phyloP scores from a whole-genome alignment of 2,888 invertebrate species.

The Oscheius myriophilus region DNA sequence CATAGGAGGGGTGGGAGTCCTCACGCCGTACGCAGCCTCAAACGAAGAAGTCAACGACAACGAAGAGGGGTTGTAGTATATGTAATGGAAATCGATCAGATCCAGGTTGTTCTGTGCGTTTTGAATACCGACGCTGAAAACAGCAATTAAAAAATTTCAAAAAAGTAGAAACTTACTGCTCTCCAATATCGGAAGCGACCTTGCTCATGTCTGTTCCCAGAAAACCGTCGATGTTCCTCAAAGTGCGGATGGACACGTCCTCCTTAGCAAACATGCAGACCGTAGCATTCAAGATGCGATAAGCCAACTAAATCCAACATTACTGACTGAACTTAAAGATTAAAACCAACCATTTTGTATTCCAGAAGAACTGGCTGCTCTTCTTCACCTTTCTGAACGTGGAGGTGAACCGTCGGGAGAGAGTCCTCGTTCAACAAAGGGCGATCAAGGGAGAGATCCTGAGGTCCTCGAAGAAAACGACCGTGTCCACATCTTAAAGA shows the following conservation, averaged over 20 bases:
- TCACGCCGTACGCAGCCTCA: slow-evolving; percentile 14
- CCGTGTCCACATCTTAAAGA: slow-evolving; percentile 21
- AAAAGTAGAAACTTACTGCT: slow-evolving; percentile 38
- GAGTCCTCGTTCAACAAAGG: slow-evolving; percentile 45
- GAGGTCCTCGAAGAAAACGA: slow-evolving; percentile 46
- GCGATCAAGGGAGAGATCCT: slow-evolving; percentile 40
- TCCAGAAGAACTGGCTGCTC: slow-evolving; percentile 32
- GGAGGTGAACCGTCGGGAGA: slow-evolving; percentile 42
- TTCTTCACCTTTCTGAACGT: slow-evolving; percentile 27
- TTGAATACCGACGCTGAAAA: slow-evolving; percentile 22
- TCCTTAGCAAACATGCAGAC: slow-evolving; percentile 81
- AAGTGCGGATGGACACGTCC: slow-evolving; percentile 40
- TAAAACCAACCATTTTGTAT: slow-evolving; percentile 39
- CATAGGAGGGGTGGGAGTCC: slow-evolving; percentile 40
- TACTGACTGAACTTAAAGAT: not conserved
- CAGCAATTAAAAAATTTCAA: not conserved
- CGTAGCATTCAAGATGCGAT: slow-evolving; percentile 85
- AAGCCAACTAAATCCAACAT: slow-evolving; percentile 78
- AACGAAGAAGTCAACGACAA: slow-evolving; percentile 61
- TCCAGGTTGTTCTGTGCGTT: slow-evolving; percentile 5
- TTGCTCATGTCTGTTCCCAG: slow-evolving; percentile 54
- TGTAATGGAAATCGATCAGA: slow-evolving; percentile 62
- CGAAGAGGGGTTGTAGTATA: slow-evolving; percentile 68
- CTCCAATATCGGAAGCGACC: slow-evolving; percentile 51
- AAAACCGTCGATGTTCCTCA: slow-evolving; percentile 57